These are phyloP conservation scores for Oreochromis spilurus DNA, from an alignment of 2,113 vertebrate species.

Conservation along the genomic window DNA sequence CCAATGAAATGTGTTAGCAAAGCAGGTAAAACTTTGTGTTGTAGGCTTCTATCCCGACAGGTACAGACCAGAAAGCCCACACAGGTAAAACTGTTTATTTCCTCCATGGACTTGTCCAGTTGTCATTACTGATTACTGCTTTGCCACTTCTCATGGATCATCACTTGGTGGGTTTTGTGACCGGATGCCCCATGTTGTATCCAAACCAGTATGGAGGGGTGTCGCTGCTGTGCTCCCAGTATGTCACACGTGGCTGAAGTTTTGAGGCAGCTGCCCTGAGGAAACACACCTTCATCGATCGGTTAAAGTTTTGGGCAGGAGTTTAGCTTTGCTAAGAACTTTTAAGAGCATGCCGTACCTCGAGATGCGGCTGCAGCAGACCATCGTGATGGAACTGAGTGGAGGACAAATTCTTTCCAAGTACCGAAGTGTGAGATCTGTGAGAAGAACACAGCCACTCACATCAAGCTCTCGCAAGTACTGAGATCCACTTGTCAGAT, in stretches of 20 bases:
- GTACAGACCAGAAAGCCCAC: neutral
- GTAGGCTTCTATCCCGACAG: neutral
- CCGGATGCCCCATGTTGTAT: slow-evolving; percentile 13
- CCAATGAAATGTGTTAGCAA: neutral
- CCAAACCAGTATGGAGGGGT: slow-evolving; percentile 68
- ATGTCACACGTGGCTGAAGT: slow-evolving; percentile 58
- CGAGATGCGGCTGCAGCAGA: slow-evolving; percentile 74
- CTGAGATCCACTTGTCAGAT: slow-evolving; percentile 70
- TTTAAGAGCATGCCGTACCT: slow-evolving; percentile 60
- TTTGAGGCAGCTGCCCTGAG: slow-evolving; percentile 73
- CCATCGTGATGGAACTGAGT: slow-evolving; percentile 73
- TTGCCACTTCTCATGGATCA: neutral
- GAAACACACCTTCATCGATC: neutral
- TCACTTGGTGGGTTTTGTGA: slow-evolving; percentile 6
- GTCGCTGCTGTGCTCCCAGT: slow-evolving; percentile 68
- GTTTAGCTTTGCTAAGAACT: neutral
- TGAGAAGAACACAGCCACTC: slow-evolving; percentile 72
- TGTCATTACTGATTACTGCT: neutral
- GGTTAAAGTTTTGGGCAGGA: neutral
- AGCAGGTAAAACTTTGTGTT: neutral
- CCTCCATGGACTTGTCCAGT: neutral
- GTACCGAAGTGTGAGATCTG: slow-evolving; percentile 43
- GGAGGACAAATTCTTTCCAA: slow-evolving; percentile 71
- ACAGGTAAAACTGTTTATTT: neutral
- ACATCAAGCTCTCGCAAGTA: slow-evolving; percentile 77